Base-by-base conservation (phyloP, 2,888 invertebrate genomes). In the Leucania comma region DNA sequence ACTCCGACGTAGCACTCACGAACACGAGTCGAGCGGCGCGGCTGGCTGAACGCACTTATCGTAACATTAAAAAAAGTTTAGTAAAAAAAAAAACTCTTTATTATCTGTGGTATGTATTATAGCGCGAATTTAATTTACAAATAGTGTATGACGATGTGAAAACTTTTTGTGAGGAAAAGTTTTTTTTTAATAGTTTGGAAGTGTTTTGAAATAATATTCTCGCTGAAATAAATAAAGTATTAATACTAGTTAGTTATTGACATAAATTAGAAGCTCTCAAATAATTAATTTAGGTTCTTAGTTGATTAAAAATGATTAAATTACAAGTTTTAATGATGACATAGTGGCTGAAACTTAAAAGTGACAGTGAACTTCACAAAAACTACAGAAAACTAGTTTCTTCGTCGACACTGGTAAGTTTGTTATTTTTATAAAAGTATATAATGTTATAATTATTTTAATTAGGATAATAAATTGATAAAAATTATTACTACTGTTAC, bases 1-100 rank as follows among this genome's bases (percentile, higher is more conserved):
- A 84, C 85, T 86, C 82, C 80, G 86, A 74, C 89, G 46, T 73
- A 69, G 85, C 87, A 71, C 80, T 68, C 74, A 75, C 68, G 70
- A 76, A 83, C 86, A 86, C 89, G 87, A 73, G 68, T 82, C 85
- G 70, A 66, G 51, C 75, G 42, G 56, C 54, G 69, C 59, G 66
- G 60, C 71, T 66, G 74, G 69, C 69, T 48, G 67, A 60, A 67
- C 72, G 72, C 63, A 70, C 66, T 56, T 70, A 32, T 79, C 83
- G 86, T 75, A 77, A 72, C 42, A 29, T 38, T 22, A 20, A 6
- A 74, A 79, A 84, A 84, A 75, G 66, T 79, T 77, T 35, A 68
- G 22, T 67, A 54, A 69, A 67, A 66, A 68, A 69, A 68, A n/a
- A 54, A 32, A 20, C 50, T 46, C 57, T 48, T 24, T 57, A 53